Evolutionary conservation across 2,888 invertebrate genomes (phyloP), one percentile per base, ranked within the genome.

Genomic region (Synanthedon tipuliformis): DNA sequence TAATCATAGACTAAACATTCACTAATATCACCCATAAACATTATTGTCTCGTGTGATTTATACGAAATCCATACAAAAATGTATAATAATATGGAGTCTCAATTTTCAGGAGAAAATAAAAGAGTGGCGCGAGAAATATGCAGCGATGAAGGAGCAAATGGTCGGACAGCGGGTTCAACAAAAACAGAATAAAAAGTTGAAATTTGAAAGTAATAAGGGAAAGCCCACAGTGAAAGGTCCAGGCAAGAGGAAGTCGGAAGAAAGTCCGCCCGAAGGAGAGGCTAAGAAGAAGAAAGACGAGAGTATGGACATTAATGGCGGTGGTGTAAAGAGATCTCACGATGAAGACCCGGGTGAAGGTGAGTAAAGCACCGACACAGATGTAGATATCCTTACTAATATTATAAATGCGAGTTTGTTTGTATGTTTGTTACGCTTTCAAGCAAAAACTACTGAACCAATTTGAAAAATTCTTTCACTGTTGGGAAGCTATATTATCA

Each of bases 121-220:
- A 62, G 79, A 82, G 62, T 87, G 86, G 86, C 78, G 78, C 1
- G 80, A 79, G 1, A 77, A 60, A 57, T 86, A 83, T 58, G 79
- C 83, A 68, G 74, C 74, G 0, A 78, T 85, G 79, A 84, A 84
- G 59, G 81, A 82, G 18, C 83, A 81, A 58, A 83, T 84, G 78
- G 72, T 66, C 0, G 80, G 78, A 5, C 72, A 77, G 41, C 81
- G 80, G 55, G 72, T 74, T 56, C 81, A 83, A 58, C 70, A 67
- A 51, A 23, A 23, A 23, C 69, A 70, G 51, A 75, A 67, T 49
- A 79, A 80, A 52, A 85, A 85, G 54, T 48, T 62, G 0, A 84
- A 83, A 61, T 60, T 60, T 4, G 78, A 80, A 34, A 34, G 34
- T 34, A 34, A 34, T 7, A 34, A 34, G 34, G 34, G 10, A 3